These are phyloP conservation scores for Carlito syrichta DNA, from an alignment of 2,113 vertebrate genomes.

Conservation along the genomic window DNA sequence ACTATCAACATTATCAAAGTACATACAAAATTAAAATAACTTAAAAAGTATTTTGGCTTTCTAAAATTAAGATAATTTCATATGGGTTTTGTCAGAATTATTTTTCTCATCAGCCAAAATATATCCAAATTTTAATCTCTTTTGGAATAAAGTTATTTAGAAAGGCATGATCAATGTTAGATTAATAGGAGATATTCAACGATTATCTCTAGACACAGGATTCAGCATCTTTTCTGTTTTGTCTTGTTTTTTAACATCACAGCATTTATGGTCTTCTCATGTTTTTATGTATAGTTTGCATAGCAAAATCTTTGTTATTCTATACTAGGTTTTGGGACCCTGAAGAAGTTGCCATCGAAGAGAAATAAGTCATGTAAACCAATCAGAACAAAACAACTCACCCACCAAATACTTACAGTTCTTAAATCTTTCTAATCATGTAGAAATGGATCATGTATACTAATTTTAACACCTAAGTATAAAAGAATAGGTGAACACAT, in stretches of 20 bases:
- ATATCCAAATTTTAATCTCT: not conserved
- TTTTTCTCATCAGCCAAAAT: not conserved
- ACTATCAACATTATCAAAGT: not conserved
- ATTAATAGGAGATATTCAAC: not conserved
- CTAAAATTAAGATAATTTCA: not conserved
- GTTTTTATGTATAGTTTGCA: not conserved
- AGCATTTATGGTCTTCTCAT: not conserved
- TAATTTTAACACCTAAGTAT: not conserved
- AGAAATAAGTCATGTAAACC: not conserved
- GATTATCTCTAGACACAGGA: not conserved
- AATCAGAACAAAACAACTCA: not conserved
- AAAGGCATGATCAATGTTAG: not conserved
- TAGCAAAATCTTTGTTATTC: not conserved
- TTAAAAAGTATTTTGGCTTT: not conserved
- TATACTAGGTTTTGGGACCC: not conserved
- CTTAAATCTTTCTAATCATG: not conserved
- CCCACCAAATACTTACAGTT: not conserved
- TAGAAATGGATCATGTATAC: not conserved
- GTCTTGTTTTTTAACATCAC: not conserved
- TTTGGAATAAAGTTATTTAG: slow-evolving; percentile 18
- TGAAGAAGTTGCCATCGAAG: not conserved
- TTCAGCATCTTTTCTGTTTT: not conserved
- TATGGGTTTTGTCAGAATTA: not conserved
- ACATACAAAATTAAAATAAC: not conserved
- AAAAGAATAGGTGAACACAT: not conserved